Percentiles rank a stretch among this genome's conserved stretches.
These are phyloP conservation scores for Paradoxurus hermaphroditus DNA, from an alignment of 2,113 vertebrate genomes.

Conservation along the genomic window DNA sequence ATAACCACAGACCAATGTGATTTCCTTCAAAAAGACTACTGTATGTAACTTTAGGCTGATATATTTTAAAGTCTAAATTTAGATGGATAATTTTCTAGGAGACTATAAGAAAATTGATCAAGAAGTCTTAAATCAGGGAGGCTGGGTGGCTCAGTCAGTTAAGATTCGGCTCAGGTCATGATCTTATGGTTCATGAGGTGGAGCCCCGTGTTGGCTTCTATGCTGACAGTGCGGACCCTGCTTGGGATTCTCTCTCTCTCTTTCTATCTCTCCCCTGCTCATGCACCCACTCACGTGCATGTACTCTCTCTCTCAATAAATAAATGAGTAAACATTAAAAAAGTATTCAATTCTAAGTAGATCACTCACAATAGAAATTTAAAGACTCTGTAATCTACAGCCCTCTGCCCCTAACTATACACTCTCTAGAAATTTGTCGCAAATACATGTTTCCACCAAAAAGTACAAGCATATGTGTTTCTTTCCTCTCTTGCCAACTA, in stretches of 20 bases:
- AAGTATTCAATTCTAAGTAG: background rate
- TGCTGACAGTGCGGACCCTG: too few species aligned
- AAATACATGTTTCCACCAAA: background rate
- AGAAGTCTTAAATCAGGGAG: background rate
- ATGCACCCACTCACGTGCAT: too few species aligned
- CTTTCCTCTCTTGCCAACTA: background rate
- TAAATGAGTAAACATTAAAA: too few species aligned
- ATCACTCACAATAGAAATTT: background rate
- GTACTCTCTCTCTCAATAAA: too few species aligned
- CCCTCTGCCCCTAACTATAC: background rate
- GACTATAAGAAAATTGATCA: background rate
- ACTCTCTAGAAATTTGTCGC: background rate
- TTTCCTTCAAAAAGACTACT: background rate
- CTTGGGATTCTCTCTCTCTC: too few species aligned
- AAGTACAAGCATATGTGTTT: background rate
- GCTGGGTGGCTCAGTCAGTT: too few species aligned
- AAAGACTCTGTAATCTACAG: background rate
- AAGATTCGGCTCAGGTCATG: too few species aligned
- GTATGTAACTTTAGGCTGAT: background rate
- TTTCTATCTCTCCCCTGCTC: too few species aligned
- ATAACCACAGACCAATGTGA: background rate
- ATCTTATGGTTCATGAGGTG: too few species aligned
- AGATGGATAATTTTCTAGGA: background rate
- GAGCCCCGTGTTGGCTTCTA: too few species aligned
- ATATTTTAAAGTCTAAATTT: conserved; percentile 18